Evolutionary conservation across 2,113 vertebrate genomes (phyloP).

Genomic region (Mormyrus iriodes): DNA sequence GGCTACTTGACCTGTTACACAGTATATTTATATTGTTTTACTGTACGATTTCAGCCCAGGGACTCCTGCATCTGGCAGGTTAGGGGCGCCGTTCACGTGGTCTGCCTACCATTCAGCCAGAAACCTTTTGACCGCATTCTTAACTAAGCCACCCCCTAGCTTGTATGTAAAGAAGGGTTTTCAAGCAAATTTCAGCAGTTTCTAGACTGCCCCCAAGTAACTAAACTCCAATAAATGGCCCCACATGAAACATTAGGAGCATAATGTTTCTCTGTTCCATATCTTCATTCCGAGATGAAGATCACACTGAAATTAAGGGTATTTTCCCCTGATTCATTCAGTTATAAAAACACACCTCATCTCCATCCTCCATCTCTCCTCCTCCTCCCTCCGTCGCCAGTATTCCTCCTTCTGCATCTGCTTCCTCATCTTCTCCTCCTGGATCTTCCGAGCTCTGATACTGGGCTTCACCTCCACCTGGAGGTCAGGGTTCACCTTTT

Average conservation of each 20-base stretch:
- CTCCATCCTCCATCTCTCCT: slow-evolving; percentile 97
- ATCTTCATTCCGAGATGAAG: not conserved
- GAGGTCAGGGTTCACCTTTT: slow-evolving; percentile 97
- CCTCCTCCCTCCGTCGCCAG: slow-evolving; percentile 92
- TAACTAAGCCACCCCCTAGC: not conserved
- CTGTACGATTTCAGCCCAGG: too few relatives aligned
- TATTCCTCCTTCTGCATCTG: slow-evolving; percentile 98
- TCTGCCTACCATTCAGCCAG: not conserved
- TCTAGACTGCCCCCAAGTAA: not conserved
- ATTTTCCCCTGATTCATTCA: not conserved
- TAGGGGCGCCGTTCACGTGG: not conserved
- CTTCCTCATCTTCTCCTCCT: slow-evolving; percentile 97
- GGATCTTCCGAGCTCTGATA: slow-evolving; percentile 92
- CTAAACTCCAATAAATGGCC: not conserved
- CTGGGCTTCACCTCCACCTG: slow-evolving; percentile 98
- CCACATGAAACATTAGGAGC: not conserved
- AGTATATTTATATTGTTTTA: not conserved
- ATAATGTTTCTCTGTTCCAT: not conserved
- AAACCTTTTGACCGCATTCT: not conserved
- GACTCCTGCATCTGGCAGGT: too few relatives aligned
- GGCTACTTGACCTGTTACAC: not conserved
- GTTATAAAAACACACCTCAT: slow-evolving; percentile 70
- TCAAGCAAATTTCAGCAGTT: not conserved
- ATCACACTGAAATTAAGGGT: not conserved
- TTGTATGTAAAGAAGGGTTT: not conserved